Conservation (phyloP, 2,888 invertebrate genomes). For the Cosmopolites sordidus region DNA sequence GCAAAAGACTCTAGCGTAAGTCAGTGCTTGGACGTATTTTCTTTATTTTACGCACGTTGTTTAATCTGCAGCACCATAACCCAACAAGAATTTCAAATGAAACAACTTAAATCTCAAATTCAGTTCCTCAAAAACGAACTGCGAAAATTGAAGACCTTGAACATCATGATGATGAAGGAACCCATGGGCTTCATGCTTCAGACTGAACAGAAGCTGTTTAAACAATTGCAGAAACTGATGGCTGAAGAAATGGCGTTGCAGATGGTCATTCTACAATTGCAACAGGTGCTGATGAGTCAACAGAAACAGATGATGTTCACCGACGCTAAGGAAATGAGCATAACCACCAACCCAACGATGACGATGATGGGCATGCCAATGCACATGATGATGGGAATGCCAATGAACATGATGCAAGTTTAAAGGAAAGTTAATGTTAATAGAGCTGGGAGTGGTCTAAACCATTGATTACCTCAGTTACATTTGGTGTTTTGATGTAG, state of each 20-base stretch:
- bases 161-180: not conserved
- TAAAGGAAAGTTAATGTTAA: not conserved
- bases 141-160: not conserved
- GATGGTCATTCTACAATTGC: conserved; percentile 6
- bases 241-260: conserved; percentile 2
- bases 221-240: conserved; percentile 6
- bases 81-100: not conserved
- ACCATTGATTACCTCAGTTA: not conserved
- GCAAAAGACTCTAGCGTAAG: conserved; percentile 8
- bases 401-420: not conserved
- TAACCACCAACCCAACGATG: not conserved
- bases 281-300: conserved; percentile 11
- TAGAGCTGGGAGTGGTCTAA: not conserved
- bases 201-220: conserved; percentile 1
- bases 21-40: not conserved
- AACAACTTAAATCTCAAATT: conserved; percentile 3
- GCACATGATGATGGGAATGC: conserved; percentile 4
- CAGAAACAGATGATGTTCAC: conserved; percentile 1
- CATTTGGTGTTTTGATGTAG: not conserved
- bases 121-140: conserved; percentile 6
- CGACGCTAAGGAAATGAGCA: not conserved
- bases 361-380: conserved; percentile 2
- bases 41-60: not conserved
- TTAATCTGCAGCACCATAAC: not conserved
- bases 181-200: not conserved